Conservation (phyloP, 2,888 invertebrate species). For the Luffia ferchaultella region DNA sequence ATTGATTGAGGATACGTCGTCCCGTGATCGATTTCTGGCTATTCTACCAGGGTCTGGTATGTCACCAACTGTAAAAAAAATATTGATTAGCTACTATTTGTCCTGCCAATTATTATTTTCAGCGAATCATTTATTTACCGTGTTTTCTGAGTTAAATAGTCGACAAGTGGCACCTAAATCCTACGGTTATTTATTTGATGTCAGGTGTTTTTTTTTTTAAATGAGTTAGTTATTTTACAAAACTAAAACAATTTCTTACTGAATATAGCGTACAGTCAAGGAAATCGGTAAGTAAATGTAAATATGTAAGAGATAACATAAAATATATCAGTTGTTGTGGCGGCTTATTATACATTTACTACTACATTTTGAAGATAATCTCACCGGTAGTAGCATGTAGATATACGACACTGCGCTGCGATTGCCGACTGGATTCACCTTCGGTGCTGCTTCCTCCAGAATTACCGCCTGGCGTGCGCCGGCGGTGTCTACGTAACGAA, state of each 20-base stretch:
- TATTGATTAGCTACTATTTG: background rate
- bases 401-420: constrained; percentile 84
- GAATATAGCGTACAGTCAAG: background rate
- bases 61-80: constrained; percentile 72
- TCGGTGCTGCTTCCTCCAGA: constrained; percentile 76
- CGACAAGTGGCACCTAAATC: too few species aligned
- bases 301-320: too few species aligned
- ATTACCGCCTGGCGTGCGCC: constrained; percentile 51
- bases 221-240: too few species aligned
- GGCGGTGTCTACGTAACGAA: constrained; percentile 33
- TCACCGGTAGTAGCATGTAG: constrained; percentile 84
- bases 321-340: too few species aligned
- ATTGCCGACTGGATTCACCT: constrained; percentile 80
- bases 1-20: constrained; percentile 74
- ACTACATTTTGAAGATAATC: too few species aligned
- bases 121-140: too few species aligned
- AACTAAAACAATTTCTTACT: too few species aligned
- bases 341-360: too few species aligned
- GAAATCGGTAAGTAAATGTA: background rate
- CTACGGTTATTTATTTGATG: too few species aligned
- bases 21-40: constrained; percentile 73
- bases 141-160: too few species aligned
- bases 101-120: too few species aligned
- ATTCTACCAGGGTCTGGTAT: constrained; percentile 78
- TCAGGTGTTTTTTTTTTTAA: too few species aligned